Percentiles rank a stretch among this genome's conserved stretches.
Evolutionary conservation across 2,113 vertebrate species (phyloP).

Genomic region (Syngnathus floridae): DNA sequence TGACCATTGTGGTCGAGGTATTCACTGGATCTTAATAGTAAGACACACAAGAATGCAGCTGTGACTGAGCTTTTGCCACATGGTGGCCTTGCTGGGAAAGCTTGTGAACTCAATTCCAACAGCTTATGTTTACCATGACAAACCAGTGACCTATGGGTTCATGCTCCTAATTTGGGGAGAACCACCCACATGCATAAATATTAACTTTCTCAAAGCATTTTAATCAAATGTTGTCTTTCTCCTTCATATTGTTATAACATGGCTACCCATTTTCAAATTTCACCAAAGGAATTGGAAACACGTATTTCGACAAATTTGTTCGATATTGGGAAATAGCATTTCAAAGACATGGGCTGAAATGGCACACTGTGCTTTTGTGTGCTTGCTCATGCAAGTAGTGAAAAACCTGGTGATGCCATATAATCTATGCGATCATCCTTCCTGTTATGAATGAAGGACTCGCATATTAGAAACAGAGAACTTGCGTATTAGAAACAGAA

Average conservation of each 20-base stretch:
- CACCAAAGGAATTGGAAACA: neutral
- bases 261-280: neutral
- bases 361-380: neutral
- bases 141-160: constrained; percentile 57
- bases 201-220: constrained; percentile 12
- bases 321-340: constrained; percentile 11
- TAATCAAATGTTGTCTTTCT: neutral
- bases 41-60: constrained; percentile 65
- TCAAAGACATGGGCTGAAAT: neutral
- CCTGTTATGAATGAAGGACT: neutral
- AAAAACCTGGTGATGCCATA: neutral
- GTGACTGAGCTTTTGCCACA: constrained; percentile 51
- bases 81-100: constrained; percentile 57
- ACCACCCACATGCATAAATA: constrained; percentile 30
- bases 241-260: constrained; percentile 15
- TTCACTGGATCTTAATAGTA: constrained; percentile 66
- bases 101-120: constrained; percentile 56
- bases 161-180: constrained; percentile 48
- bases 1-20: constrained; percentile 62
- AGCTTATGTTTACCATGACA: constrained; percentile 63
- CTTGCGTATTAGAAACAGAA: neutral
- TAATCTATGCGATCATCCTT: neutral
- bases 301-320: constrained; percentile 4
- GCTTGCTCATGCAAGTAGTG: neutral
- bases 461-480: neutral